These are phyloP conservation scores for Urosaurus nigricauda DNA, from an alignment of 2,797 vertebrate genomes.

Conservation along the genomic window DNA sequence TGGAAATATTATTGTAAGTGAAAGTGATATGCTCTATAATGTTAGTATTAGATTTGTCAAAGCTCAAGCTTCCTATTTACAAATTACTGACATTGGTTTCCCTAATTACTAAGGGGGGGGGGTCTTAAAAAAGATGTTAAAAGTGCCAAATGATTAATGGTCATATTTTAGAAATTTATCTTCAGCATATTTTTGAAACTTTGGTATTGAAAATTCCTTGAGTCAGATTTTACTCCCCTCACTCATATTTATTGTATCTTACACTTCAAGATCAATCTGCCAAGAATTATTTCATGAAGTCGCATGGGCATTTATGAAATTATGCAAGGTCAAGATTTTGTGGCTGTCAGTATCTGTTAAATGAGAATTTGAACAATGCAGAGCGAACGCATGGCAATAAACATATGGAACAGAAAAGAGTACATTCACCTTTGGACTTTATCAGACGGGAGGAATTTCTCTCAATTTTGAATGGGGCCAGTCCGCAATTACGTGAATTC, in stretches of 20 bases:
- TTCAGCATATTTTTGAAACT: slow-evolving; percentile 2
- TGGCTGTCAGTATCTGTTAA: not conserved
- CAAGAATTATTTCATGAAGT: not conserved
- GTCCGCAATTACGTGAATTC: no score
- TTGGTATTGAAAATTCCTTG: not conserved
- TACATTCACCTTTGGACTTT: no score
- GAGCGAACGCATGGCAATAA: not conserved
- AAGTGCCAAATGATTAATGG: not conserved
- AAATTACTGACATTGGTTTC: slow-evolving; percentile 49
- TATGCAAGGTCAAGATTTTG: not conserved
- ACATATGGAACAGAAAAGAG: not conserved
- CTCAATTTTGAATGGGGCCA: no score
- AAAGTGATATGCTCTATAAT: slow-evolving; percentile 57
- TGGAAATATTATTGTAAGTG: slow-evolving; percentile 51
- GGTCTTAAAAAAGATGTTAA: slow-evolving; percentile 20
- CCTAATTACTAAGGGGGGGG: slow-evolving; percentile 46
- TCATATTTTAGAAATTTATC: slow-evolving; percentile 4
- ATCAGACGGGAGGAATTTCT: no score
- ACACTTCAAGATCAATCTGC: not conserved
- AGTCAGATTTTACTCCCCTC: not conserved
- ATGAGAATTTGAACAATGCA: not conserved
- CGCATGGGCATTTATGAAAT: not conserved
- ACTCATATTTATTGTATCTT: not conserved
- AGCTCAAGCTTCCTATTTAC: slow-evolving; percentile 56
- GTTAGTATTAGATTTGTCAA: slow-evolving; percentile 51